A percentile compares a stretch with the other conserved stretches of the same genome.
These are phyloP conservation scores for Drosophila trapezifrons DNA, from an alignment of 1,140 invertebrate species.

Conservation along the genomic window DNA sequence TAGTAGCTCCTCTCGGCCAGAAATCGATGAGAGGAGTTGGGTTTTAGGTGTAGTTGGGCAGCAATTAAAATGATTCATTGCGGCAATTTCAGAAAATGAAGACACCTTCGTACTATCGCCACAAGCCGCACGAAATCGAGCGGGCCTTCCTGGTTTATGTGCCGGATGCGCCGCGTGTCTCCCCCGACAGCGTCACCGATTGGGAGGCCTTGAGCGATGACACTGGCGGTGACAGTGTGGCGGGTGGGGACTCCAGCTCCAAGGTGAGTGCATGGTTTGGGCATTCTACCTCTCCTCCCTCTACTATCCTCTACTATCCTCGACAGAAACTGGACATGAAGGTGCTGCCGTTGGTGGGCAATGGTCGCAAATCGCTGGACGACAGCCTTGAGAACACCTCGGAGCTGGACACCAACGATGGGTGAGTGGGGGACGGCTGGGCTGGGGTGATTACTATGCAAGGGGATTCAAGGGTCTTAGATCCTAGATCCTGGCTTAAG, in stretches of 20 bases:
- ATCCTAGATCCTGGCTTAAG: slow-evolving; percentile 32
- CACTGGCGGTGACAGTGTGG: slow-evolving; percentile 42
- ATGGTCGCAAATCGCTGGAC: slow-evolving; percentile 68
- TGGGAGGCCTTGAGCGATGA: slow-evolving; percentile 86
- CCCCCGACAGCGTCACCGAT: slow-evolving; percentile 88
- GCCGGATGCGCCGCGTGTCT: slow-evolving; percentile 91
- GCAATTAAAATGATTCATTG: slow-evolving; percentile 67
- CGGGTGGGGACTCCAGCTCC: slow-evolving; percentile 42
- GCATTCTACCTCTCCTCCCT: not conserved
- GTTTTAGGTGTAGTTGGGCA: not conserved
- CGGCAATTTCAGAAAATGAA: slow-evolving; percentile 89
- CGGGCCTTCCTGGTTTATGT: slow-evolving; percentile 87
- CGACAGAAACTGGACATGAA: slow-evolving; percentile 67
- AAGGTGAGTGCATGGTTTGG: slow-evolving; percentile 44
- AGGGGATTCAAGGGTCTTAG: slow-evolving; percentile 17
- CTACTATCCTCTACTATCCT: not conserved
- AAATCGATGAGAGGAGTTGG: not conserved
- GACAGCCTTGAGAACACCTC: slow-evolving; percentile 81
- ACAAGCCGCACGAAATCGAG: slow-evolving; percentile 90
- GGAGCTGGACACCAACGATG: slow-evolving; percentile 76
- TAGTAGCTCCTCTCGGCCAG: not conserved
- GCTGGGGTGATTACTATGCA: too few species aligned
- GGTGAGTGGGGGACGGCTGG: slow-evolving; percentile 58
- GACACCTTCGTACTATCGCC: slow-evolving; percentile 91
- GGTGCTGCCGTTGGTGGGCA: slow-evolving; percentile 40